Evolutionary conservation across 2,888 invertebrate genomes (phyloP).

Genomic region (Tanytarsus gracilentus): DNA sequence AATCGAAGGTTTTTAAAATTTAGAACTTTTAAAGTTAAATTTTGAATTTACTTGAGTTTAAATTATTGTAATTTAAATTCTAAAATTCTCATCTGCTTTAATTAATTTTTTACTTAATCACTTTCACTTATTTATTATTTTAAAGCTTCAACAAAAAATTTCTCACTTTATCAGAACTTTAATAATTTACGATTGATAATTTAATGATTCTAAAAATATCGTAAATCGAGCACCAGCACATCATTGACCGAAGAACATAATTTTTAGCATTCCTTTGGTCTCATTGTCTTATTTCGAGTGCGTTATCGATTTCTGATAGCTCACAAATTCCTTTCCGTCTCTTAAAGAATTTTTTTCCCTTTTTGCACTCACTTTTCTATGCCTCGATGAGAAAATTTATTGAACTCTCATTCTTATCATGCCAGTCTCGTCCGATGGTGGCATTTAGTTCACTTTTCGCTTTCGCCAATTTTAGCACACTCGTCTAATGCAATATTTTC

Average conservation of each 20-base stretch:
- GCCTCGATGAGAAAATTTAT: background rate
- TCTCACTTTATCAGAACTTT: too few relatives aligned
- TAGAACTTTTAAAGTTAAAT: too few relatives aligned
- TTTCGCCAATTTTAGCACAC: background rate
- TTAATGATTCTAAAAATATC: background rate
- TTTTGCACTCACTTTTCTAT: background rate
- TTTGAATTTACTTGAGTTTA: too few relatives aligned
- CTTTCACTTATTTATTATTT: too few relatives aligned
- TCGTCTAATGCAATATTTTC: constrained; percentile 6
- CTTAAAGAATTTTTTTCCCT: background rate
- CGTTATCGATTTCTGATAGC: too few relatives aligned
- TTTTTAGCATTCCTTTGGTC: background rate
- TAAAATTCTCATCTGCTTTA: too few relatives aligned
- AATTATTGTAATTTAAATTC: too few relatives aligned
- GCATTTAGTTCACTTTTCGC: constrained; percentile 24
- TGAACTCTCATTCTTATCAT: constrained; percentile 14
- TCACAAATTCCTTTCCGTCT: too few relatives aligned
- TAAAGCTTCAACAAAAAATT: too few relatives aligned
- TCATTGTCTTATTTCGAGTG: too few relatives aligned
- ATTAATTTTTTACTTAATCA: too few relatives aligned
- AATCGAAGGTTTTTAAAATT: too few relatives aligned
- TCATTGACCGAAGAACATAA: background rate
- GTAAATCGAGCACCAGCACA: background rate
- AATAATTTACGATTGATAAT: background rate
- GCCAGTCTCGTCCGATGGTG: constrained; percentile 21